A percentile compares a stretch with the other conserved stretches of the same genome.
Evolutionary conservation across 2,113 vertebrate species (phyloP).

Genomic region (Ochotona princeps): DNA sequence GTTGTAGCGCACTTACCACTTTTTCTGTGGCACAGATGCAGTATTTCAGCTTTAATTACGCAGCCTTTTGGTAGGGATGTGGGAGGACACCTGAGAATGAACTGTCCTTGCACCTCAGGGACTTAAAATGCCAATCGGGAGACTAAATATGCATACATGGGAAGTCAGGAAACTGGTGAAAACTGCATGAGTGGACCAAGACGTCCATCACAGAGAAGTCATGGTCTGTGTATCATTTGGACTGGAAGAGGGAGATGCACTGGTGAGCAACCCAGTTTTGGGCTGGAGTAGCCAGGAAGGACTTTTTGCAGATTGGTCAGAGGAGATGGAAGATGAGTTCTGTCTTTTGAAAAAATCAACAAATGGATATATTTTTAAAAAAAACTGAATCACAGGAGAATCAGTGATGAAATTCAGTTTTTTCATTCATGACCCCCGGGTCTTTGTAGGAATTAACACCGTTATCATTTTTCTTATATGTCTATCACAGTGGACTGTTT

Average conservation of each 20-base stretch:
- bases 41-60: conserved; percentile 38
- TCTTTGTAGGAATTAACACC: conserved; percentile 27
- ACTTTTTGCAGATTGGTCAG: conserved; percentile 44
- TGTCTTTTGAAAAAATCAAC: conserved; percentile 50
- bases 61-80: background rate
- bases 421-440: conserved; percentile 7
- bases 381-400: conserved; percentile 25
- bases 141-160: conserved; percentile 41
- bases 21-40: background rate
- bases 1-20: background rate
- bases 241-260: background rate
- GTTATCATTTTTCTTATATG: conserved; percentile 15
- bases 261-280: background rate
- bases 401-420: conserved; percentile 52
- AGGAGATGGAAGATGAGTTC: background rate
- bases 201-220: background rate
- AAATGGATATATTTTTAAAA: background rate
- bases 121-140: conserved; percentile 35
- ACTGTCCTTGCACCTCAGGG: conserved; percentile 50
- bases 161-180: conserved; percentile 34
- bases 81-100: conserved; percentile 33
- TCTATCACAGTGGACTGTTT: conserved; percentile 29
- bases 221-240: background rate
- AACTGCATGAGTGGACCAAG: conserved; percentile 41
- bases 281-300: conserved; percentile 1